These are phyloP conservation scores for Mactra quadrangularis DNA, from an alignment of 1,140 invertebrate species.

Conservation along the genomic window DNA sequence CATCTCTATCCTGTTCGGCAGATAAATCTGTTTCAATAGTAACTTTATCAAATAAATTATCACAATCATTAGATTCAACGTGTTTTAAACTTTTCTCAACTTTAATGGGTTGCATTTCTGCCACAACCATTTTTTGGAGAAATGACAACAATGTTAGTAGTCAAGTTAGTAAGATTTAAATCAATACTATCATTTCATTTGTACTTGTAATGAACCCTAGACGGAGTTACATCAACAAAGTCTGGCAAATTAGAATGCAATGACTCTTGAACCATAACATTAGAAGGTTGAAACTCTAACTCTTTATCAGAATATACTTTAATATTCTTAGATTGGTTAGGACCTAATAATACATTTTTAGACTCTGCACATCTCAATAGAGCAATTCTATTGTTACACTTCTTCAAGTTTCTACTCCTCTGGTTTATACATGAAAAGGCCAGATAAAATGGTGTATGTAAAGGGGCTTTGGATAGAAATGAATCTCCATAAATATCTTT, in stretches of 20 bases:
- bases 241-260: conserved; percentile 32
- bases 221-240: conserved; percentile 53
- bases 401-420: conserved; percentile 23
- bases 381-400: conserved; percentile 37
- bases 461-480: conserved; percentile 15
- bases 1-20: conserved; percentile 1
- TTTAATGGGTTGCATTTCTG: conserved; percentile 60
- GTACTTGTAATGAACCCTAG: conserved; percentile 39
- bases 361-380: conserved; percentile 35
- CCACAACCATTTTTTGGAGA: conserved; percentile 52
- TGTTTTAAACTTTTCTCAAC: conserved; percentile 7
- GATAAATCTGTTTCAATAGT: not conserved
- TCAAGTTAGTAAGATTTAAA: conserved; percentile 50
- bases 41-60: conserved; percentile 2
- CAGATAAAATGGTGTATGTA: conserved; percentile 48
- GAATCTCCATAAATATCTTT: not conserved
- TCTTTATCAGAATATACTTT: conserved; percentile 45
- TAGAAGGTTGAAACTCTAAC: conserved; percentile 33
- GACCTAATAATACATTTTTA: conserved; percentile 38
- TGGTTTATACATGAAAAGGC: conserved; percentile 56
- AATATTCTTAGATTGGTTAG: conserved; percentile 39
- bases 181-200: conserved; percentile 18
- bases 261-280: conserved; percentile 57
- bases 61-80: not conserved
- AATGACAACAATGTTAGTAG: conserved; percentile 46